A percentile compares a stretch with the other conserved stretches of the same genome.
phyloP scores from a whole-genome alignment of 2,888 invertebrate species.

The Pandemis heparana region DNA sequence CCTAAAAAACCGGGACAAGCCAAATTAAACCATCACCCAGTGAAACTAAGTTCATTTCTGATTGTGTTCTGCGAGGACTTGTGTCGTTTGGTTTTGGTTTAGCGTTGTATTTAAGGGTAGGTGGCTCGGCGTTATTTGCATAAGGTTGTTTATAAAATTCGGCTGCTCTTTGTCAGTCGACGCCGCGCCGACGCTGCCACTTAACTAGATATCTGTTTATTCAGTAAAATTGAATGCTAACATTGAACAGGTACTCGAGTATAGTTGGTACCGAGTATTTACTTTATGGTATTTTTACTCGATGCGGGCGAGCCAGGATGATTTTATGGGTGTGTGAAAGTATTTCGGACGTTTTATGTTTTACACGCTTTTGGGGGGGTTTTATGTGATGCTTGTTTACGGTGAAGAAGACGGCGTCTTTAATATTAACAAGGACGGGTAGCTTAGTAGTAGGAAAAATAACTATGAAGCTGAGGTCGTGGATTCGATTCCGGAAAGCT shows the following conservation, averaged over 20 bases:
- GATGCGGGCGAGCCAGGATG: constrained; percentile 10
- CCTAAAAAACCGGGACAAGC: constrained; percentile 40
- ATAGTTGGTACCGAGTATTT: constrained; percentile 39
- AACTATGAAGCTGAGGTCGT: too few species aligned
- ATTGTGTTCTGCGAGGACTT: constrained; percentile 22
- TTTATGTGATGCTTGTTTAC: constrained; percentile 30
- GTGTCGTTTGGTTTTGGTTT: constrained; percentile 11
- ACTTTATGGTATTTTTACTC: constrained; percentile 40
- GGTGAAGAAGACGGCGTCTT: not conserved
- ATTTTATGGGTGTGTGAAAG: constrained; percentile 34
- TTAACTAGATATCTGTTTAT: constrained; percentile 53
- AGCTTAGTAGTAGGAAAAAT: too few species aligned
- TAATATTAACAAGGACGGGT: not conserved
- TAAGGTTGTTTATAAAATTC: constrained; percentile 64
- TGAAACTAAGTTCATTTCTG: constrained; percentile 49
- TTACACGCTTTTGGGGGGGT: constrained; percentile 27
- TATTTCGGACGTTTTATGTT: constrained; percentile 35
- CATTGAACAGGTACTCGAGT: constrained; percentile 33
- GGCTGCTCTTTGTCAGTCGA: constrained; percentile 54
- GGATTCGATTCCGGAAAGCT: too few species aligned
- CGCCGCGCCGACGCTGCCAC: constrained; percentile 52
- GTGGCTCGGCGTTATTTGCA: constrained; percentile 58
- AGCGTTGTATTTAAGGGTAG: constrained; percentile 52
- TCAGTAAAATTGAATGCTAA: constrained; percentile 43
- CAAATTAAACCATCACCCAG: constrained; percentile 50